These are phyloP conservation scores for Atrina japonica DNA, from an alignment of 2,888 invertebrate species.

Conservation along the genomic window DNA sequence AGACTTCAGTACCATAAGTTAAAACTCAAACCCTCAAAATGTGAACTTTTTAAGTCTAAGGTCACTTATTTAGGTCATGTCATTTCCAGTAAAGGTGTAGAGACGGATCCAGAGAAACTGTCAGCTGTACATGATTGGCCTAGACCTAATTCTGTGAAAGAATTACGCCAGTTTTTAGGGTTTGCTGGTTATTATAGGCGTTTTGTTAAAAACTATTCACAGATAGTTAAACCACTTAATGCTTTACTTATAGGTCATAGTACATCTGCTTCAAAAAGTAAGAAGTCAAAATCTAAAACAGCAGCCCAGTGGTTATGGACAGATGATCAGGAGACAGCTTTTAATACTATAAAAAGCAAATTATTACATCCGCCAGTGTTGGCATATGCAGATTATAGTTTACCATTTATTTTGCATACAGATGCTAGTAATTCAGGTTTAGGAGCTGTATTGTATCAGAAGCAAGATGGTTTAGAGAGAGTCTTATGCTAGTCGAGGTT, in stretches of 20 bases:
- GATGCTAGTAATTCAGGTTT: slow-evolving; percentile 17
- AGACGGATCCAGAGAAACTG: slow-evolving; percentile 38
- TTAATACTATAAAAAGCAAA: no score
- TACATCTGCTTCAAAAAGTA: not conserved
- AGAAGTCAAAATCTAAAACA: not conserved
- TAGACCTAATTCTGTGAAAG: slow-evolving; percentile 25
- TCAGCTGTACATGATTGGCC: slow-evolving; percentile 37
- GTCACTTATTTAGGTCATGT: slow-evolving; percentile 42
- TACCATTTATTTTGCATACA: no score
- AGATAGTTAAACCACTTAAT: slow-evolving; percentile 36
- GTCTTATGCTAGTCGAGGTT: no score
- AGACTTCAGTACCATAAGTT: slow-evolving; percentile 26
- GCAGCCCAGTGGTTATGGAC: not conserved
- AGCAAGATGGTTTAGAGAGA: no score
- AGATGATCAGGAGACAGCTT: no score
- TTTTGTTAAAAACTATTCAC: slow-evolving; percentile 37
- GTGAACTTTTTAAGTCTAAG: slow-evolving; percentile 34
- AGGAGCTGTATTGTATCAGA: slow-evolving; percentile 39
- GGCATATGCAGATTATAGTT: no score
- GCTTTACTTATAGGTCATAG: slow-evolving; percentile 29
- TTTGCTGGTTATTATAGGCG: slow-evolving; percentile 39
- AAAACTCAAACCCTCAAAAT: slow-evolving; percentile 39
- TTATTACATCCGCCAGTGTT: no score
- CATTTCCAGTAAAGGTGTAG: slow-evolving; percentile 31
- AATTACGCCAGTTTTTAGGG: slow-evolving; percentile 33